Conservation (phyloP, 1,140 invertebrate genomes). For the Drosophila sturtevanti region DNA sequence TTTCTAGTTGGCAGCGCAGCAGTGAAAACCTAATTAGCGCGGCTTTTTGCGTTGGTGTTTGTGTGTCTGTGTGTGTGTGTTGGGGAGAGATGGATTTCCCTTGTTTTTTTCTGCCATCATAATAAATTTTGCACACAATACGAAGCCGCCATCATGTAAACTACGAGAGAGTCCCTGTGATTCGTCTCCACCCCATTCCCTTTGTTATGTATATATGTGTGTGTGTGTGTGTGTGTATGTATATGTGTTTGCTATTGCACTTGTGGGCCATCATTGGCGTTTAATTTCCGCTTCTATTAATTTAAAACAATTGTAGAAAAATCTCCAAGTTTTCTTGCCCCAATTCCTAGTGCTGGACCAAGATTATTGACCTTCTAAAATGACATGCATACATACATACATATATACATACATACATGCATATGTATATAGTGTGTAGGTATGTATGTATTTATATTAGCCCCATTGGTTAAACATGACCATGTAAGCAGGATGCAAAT, state of each 20-base stretch:
- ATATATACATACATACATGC: neutral
- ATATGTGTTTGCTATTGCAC: constrained; percentile 41
- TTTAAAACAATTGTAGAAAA: constrained; percentile 61
- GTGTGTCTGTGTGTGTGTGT: constrained; percentile 17
- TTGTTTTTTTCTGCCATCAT: constrained; percentile 35
- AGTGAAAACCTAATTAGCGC: constrained; percentile 60
- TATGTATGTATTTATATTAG: neutral
- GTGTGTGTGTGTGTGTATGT: constrained; percentile 17
- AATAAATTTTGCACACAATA: constrained; percentile 58
- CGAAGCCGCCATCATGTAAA: constrained; percentile 45
- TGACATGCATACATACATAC: neutral
- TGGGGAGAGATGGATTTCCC: constrained; percentile 35
- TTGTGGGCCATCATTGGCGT: constrained; percentile 59
- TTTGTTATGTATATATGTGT: too few species aligned
- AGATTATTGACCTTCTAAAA: neutral
- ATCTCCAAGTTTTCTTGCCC: constrained; percentile 16
- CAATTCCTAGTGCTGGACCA: neutral
- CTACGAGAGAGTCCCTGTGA: constrained; percentile 5
- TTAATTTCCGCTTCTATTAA: constrained; percentile 62
- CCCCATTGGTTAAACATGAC: neutral
- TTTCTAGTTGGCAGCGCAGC: neutral
- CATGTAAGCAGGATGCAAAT: neutral
- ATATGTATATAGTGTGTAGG: neutral
- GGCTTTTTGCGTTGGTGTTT: neutral
- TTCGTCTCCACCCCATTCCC: neutral